These are phyloP conservation scores for Montipora efflorescens DNA, from an alignment of 64 coral and sea anemone genomes.

Conservation along the genomic window DNA sequence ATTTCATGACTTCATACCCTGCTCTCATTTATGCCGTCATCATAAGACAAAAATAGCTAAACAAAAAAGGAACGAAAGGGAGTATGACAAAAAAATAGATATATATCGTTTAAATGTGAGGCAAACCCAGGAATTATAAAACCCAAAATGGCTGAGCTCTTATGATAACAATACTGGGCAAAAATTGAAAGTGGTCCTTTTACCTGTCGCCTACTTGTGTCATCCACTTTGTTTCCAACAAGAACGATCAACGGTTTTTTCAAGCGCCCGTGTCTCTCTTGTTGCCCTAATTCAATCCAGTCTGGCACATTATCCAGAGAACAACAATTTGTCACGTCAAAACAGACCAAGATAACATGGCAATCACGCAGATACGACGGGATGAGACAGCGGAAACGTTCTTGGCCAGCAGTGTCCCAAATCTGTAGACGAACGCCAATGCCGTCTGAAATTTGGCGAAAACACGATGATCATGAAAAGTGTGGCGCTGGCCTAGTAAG, in stretches of 20 bases:
- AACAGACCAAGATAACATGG: conserved; percentile 85
- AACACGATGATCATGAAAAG: too few species aligned
- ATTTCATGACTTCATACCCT: too few species aligned
- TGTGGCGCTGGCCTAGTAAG: too few species aligned
- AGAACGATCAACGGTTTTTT: conserved; percentile 74
- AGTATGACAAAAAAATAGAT: too few species aligned
- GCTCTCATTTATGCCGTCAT: too few species aligned
- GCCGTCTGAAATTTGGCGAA: conserved; percentile 56
- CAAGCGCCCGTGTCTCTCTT: conserved; percentile 45
- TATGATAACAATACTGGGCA: too few species aligned
- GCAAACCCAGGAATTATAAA: too few species aligned
- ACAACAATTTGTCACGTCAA: conserved; percentile 86
- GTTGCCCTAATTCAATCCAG: conserved; percentile 73
- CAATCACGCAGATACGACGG: conserved; percentile 93
- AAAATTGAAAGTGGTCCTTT: neutral
- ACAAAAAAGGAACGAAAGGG: too few species aligned
- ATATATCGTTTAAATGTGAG: too few species aligned
- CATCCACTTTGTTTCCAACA: conserved; percentile 90
- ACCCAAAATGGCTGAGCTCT: too few species aligned
- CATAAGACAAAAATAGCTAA: too few species aligned
- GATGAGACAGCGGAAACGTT: conserved; percentile 95
- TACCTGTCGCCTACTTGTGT: conserved; percentile 75
- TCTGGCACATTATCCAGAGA: conserved; percentile 62
- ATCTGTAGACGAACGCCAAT: conserved; percentile 82
- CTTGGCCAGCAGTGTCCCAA: conserved; percentile 99